Conservation (phyloP, 53 echinoderm and acorn worm species). For the Hippasteria phrygiana region DNA sequence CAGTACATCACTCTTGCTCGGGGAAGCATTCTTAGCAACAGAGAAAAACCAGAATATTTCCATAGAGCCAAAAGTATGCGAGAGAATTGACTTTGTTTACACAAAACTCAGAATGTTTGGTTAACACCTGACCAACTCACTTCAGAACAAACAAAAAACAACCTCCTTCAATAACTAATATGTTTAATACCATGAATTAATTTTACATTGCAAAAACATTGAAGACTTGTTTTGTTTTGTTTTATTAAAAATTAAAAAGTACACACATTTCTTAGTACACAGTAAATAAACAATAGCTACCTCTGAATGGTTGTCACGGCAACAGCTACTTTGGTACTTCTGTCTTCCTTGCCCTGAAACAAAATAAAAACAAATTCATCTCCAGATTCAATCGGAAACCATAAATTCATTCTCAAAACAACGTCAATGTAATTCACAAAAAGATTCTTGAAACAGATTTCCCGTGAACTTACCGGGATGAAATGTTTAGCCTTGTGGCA, state of each 20-base stretch:
- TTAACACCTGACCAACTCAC: too few relatives aligned
- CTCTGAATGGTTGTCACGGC: constrained; percentile 88
- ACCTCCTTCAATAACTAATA: not conserved
- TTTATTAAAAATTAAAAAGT: too few relatives aligned
- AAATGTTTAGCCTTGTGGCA: constrained; percentile 98
- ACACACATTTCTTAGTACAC: too few relatives aligned
- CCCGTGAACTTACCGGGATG: constrained; percentile 73
- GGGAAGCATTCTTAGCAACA: constrained; percentile 73
- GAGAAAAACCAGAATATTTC: not conserved
- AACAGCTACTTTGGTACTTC: constrained; percentile 86
- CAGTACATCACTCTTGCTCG: constrained; percentile 90
- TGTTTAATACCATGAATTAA: not conserved
- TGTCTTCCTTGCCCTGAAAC: constrained; percentile 85
- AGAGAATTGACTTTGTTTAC: not conserved
- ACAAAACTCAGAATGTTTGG: not conserved
- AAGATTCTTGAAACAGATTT: too few relatives aligned
- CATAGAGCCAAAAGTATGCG: too few relatives aligned
- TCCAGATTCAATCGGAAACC: too few relatives aligned
- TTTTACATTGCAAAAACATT: not conserved
- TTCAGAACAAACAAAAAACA: too few relatives aligned
- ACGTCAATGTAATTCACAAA: too few relatives aligned
- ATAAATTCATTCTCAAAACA: too few relatives aligned
- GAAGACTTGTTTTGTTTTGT: too few relatives aligned
- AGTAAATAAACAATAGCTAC: constrained; percentile 56
- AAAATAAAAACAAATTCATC: not conserved